Evolutionary conservation across 2,797 vertebrate species (phyloP).

Genomic region (Tapera naevia): DNA sequence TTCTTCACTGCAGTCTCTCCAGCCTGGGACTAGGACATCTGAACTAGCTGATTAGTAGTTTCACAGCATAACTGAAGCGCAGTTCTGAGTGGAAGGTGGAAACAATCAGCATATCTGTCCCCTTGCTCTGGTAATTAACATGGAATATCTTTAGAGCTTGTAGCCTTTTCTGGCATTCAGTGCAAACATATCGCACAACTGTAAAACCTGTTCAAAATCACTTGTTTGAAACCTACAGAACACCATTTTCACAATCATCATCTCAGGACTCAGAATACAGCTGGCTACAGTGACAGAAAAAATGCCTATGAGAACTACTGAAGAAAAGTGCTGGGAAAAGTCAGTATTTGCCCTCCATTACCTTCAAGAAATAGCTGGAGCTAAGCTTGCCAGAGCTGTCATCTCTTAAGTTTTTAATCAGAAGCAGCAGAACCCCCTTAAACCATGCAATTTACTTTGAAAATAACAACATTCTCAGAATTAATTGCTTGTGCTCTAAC

Average conservation of each 20-base stretch:
- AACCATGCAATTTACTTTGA: not conserved
- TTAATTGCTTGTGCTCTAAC: not conserved
- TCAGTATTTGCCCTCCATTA: not conserved
- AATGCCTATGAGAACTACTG: not conserved
- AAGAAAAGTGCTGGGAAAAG: not conserved
- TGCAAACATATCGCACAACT: not conserved
- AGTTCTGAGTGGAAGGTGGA: not conserved
- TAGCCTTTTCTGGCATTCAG: not conserved
- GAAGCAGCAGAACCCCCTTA: not conserved
- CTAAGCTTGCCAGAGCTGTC: not conserved
- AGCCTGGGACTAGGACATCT: not conserved
- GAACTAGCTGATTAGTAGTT: not conserved
- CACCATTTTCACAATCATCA: not conserved
- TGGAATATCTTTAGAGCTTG: not conserved
- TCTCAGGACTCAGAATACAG: not conserved
- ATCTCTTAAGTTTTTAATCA: not conserved
- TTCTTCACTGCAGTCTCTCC: not conserved
- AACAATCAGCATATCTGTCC: not conserved
- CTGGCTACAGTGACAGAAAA: not conserved
- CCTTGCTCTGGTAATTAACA: not conserved
- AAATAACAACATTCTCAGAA: not conserved
- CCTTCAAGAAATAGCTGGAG: not conserved
- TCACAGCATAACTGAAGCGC: not conserved
- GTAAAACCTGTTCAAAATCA: not conserved
- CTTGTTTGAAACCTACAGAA: not conserved